Percentiles rank a stretch among this genome's conserved stretches.
These are phyloP conservation scores for Amblyteles armatorius DNA, from an alignment of 2,888 invertebrate species.

Conservation along the genomic window DNA sequence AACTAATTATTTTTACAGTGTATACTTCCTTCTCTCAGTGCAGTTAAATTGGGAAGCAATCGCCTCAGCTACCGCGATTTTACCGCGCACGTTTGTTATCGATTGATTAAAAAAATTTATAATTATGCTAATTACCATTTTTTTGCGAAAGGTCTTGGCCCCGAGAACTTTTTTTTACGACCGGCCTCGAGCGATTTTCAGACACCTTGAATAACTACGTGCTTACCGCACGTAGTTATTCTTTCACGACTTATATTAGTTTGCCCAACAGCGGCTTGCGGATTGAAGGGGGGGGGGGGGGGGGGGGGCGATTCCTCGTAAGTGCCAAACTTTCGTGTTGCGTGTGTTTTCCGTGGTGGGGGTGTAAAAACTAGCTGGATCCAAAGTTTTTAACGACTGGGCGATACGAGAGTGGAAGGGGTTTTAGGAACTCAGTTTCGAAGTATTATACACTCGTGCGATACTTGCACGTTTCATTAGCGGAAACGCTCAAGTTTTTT, in stretches of 20 bases:
- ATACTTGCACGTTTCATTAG: background rate
- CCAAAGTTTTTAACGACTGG: conserved; percentile 58
- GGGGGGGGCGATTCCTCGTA: conserved; percentile 34
- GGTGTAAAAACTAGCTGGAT: conserved; percentile 30
- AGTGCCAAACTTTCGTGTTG: conserved; percentile 46
- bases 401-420: conserved; percentile 5
- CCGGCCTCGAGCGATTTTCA: conserved; percentile 35
- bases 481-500: background rate
- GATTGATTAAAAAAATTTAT: background rate
- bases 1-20: too few relatives aligned
- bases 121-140: background rate
- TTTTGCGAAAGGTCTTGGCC: conserved; percentile 15
- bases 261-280: conserved; percentile 17
- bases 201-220: conserved; percentile 23
- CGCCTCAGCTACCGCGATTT: background rate
- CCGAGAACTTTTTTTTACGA: conserved; percentile 43
- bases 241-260: conserved; percentile 39
- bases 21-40: too few relatives aligned
- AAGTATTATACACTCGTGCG: conserved; percentile 9
- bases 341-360: conserved; percentile 13
- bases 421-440: conserved; percentile 39
- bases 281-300: background rate
- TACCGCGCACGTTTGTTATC: background rate
- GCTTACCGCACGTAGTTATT: conserved; percentile 33
- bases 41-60: too few relatives aligned